These are phyloP conservation scores for Eretmocerus hayati DNA, from an alignment of 2,888 invertebrate genomes.

Conservation along the genomic window DNA sequence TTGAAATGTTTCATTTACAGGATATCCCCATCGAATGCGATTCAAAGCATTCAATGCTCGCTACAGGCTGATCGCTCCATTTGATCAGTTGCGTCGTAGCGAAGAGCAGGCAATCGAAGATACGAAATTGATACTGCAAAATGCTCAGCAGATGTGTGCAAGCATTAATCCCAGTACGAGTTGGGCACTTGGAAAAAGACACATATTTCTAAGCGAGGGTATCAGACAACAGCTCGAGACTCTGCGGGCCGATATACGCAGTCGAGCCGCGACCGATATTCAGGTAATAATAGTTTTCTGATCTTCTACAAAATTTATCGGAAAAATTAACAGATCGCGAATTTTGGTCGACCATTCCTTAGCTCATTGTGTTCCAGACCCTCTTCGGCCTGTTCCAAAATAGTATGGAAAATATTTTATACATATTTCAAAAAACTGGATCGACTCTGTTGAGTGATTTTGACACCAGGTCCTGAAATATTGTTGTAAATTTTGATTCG, in stretches of 20 bases:
- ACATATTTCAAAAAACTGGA: no score
- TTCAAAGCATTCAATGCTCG: constrained; percentile 86
- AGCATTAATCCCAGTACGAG: constrained; percentile 52
- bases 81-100: constrained; percentile 57
- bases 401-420: no score
- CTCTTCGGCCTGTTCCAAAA: no score
- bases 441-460: no score
- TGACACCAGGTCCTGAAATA: no score
- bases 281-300: no score
- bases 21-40: constrained; percentile 90
- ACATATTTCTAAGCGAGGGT: constrained; percentile 90
- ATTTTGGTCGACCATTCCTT: no score
- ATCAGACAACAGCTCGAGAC: constrained; percentile 85
- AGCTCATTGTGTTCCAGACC: no score
- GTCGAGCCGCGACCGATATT: constrained; percentile 74
- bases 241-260: constrained; percentile 68
- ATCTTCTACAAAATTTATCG: no score
- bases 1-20: constrained; percentile 33
- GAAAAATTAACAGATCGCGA: no score
- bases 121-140: constrained; percentile 67
- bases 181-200: constrained; percentile 88
- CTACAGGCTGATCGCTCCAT: constrained; percentile 79
- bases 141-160: constrained; percentile 56
- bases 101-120: constrained; percentile 71
- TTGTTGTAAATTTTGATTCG: no score